A percentile compares a stretch with the other conserved stretches of the same genome.
Conservation (phyloP, 2,113 vertebrate genomes). For the Crotalus viridis region DNA sequence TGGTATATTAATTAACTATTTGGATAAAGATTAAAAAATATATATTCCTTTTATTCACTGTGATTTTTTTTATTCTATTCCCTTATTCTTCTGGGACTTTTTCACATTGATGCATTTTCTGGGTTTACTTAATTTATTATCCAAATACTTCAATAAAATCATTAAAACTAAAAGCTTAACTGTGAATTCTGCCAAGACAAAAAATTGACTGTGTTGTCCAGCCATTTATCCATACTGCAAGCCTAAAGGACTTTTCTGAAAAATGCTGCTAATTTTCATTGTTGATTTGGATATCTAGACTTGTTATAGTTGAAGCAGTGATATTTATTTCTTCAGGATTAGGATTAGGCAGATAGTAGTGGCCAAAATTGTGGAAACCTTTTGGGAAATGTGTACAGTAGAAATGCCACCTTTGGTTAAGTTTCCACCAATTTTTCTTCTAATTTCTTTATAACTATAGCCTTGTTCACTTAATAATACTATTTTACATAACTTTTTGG, state of each 20-base stretch:
- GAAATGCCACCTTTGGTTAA: no score
- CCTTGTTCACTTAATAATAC: no score
- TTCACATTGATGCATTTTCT: not conserved
- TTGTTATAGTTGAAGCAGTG: not conserved
- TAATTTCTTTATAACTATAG: no score
- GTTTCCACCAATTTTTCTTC: no score
- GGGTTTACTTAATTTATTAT: not conserved
- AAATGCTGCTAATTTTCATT: not conserved
- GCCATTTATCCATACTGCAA: not conserved
- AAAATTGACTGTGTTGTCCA: not conserved
- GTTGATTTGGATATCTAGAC: not conserved
- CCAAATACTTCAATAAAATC: not conserved
- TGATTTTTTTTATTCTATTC: not conserved
- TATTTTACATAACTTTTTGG: no score
- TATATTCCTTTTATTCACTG: not conserved
- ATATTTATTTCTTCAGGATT: not conserved
- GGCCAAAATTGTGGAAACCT: no score
- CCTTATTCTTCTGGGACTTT: not conserved
- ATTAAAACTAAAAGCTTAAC: not conserved
- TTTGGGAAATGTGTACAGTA: no score
- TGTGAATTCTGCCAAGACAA: not conserved
- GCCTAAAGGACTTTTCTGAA: not conserved
- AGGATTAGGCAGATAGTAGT: not conserved
- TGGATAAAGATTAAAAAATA: not conserved
- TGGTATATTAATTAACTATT: not conserved